These are phyloP conservation scores for Myzus persicae DNA, from an alignment of 1,140 invertebrate species.

Conservation along the genomic window DNA sequence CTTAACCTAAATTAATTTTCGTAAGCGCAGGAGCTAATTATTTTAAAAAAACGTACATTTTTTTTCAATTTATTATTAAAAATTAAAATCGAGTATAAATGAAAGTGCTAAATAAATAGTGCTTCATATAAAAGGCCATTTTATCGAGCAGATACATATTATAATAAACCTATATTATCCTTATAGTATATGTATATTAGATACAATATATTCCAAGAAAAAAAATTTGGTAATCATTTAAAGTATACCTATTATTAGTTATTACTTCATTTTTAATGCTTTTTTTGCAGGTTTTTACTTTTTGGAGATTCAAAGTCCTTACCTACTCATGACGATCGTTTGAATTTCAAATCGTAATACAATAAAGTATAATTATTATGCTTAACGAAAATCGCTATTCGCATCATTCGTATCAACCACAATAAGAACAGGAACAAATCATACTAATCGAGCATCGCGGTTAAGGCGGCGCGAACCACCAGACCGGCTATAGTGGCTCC, in stretches of 20 bases:
- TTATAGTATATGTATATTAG: too few species aligned
- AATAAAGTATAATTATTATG: not conserved
- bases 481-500: slow-evolving; percentile 28
- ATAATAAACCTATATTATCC: too few species aligned
- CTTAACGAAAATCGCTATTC: not conserved
- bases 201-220: too few species aligned
- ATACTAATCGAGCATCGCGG: not conserved
- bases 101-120: too few species aligned
- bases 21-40: not conserved
- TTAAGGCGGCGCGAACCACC: not conserved
- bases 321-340: not conserved
- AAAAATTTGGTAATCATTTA: too few species aligned
- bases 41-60: not conserved
- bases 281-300: not conserved
- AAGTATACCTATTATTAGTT: too few species aligned
- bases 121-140: not conserved
- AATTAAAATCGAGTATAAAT: too few species aligned
- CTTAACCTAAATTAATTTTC: too few species aligned
- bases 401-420: not conserved
- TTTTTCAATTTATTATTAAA: not conserved
- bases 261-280: not conserved
- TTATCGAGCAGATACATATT: too few species aligned
- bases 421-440: not conserved
- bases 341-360: not conserved
- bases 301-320: not conserved